Conservation (phyloP, 1,140 invertebrate genomes). For the Riptortus pedestris region DNA sequence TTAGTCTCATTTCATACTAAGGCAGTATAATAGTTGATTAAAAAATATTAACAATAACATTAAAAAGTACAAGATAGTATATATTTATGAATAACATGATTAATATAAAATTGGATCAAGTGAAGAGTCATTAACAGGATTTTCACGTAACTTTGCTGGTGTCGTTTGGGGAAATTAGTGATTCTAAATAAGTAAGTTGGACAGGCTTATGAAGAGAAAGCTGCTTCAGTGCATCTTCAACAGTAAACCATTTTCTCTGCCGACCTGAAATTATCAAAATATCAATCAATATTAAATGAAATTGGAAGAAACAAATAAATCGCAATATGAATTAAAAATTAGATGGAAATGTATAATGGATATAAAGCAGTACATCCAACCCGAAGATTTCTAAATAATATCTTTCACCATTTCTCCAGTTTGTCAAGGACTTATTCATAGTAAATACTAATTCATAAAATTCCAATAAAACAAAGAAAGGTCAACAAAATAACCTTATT, state of each 20-base stretch:
- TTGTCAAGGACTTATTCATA: too few species aligned
- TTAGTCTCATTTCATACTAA: constrained; percentile 3
- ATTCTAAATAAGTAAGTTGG: constrained; percentile 72
- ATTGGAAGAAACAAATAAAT: too few species aligned
- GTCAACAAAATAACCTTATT: too few species aligned
- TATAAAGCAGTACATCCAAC: too few species aligned
- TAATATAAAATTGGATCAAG: constrained; percentile 4
- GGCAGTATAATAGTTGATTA: not conserved
- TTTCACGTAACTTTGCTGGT: constrained; percentile 3
- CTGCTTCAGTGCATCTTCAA: constrained; percentile 75
- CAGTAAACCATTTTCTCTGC: constrained; percentile 82
- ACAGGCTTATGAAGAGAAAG: constrained; percentile 81
- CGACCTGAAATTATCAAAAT: constrained; percentile 46
- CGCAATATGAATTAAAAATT: too few species aligned
- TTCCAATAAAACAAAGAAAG: too few species aligned
- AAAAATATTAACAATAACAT: constrained; percentile 7
- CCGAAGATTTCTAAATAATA: too few species aligned
- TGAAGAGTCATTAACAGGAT: constrained; percentile 2
- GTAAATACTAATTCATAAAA: too few species aligned
- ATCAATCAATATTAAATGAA: not conserved
- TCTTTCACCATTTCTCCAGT: too few species aligned
- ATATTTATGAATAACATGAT: constrained; percentile 11
- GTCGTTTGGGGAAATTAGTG: constrained; percentile 23
- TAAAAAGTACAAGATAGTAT: constrained; percentile 9
- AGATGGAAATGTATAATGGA: too few species aligned